Evolutionary conservation across 2,797 vertebrate species (phyloP), one percentile per base, ranked within the genome.

Genomic region (Danio aesculapii): DNA sequence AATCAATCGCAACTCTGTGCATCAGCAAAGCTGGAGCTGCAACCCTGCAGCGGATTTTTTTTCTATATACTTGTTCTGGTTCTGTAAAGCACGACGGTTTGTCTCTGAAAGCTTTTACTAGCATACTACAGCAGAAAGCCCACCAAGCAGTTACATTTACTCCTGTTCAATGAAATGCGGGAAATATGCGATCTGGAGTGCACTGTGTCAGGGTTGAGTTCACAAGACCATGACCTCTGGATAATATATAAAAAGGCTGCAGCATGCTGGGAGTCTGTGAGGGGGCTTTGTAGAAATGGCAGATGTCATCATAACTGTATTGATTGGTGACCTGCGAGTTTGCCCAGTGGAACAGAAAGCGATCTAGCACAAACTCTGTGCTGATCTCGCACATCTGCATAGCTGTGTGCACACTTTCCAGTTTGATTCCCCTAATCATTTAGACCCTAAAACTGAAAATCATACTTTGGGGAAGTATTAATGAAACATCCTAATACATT

Each of bases 11-110:
- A 78, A 78, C 70, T 74, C 66, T 83, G 72, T 52, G 76, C 81
- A 78, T 82, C 86, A 85, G 86, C 76, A 87, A 81, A 80, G 84
- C 82, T 74, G 75, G 62, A 59, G 50, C 81, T 84, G 81, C 73
- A 83, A 47, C 82, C 79, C 83, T 84, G 72, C 81, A 75, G 78
- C 58, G 55, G 57, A 83, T 47, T 77, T 73, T 47, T n/a, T 21
- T n/a, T 4, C 8, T 69, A 66, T 59, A 43, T 47, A 12, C 46
- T 47, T 6, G 46, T 49, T 30, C 21, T 19, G 41, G 41, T 50
- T 81, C 67, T 69, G 52, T 75, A 75, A 63, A 55, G 46, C 74
- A 11, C 66, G 50, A 68, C 16, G 47, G 6, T 68, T 75, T 43
- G 43, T 50, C 43, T 41, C 30, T 0, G 2, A 46, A 11, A 16